Evolutionary conservation across 2,113 vertebrate genomes (phyloP).

Genomic region (Lampris megalopsis): DNA sequence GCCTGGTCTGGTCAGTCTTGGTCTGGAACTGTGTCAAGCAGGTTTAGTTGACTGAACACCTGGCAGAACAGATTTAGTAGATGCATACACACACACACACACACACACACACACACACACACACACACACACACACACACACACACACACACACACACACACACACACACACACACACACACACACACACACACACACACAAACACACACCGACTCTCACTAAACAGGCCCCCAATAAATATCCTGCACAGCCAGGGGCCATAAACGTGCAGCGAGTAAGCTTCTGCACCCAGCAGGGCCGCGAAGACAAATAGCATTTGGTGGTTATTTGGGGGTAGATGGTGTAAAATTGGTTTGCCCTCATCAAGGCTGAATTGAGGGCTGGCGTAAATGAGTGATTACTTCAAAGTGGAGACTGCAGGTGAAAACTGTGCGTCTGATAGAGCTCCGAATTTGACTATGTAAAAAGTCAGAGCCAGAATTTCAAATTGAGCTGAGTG

Average conservation of each 20-base stretch:
- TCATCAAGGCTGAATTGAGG: slow-evolving; percentile 61
- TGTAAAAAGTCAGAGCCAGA: background rate
- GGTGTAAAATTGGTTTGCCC: slow-evolving; percentile 67
- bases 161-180: slow-evolving; percentile 5
- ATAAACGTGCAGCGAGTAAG: slow-evolving; percentile 71
- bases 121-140: background rate
- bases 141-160: slow-evolving; percentile 7
- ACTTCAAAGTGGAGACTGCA: slow-evolving; percentile 32
- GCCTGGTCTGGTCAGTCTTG: slow-evolving; percentile 33
- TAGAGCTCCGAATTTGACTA: slow-evolving; percentile 9
- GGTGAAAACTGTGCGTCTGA: slow-evolving; percentile 34
- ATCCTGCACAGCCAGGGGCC: slow-evolving; percentile 78
- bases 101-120: background rate
- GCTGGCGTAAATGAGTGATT: slow-evolving; percentile 45
- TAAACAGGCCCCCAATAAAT: slow-evolving; percentile 81
- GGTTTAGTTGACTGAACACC: slow-evolving; percentile 68
- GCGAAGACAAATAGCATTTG: slow-evolving; percentile 77
- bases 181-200: background rate
- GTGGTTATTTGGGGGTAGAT: slow-evolving; percentile 49
- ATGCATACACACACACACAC: background rate
- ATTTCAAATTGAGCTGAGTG: background rate
- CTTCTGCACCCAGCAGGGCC: slow-evolving; percentile 73
- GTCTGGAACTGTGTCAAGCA: slow-evolving; percentile 41
- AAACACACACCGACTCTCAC: slow-evolving; percentile 37
- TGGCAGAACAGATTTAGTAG: slow-evolving; percentile 55